phyloP scores from a whole-genome alignment of 2,797 vertebrate species.

The Pseudochromis fuscus region DNA sequence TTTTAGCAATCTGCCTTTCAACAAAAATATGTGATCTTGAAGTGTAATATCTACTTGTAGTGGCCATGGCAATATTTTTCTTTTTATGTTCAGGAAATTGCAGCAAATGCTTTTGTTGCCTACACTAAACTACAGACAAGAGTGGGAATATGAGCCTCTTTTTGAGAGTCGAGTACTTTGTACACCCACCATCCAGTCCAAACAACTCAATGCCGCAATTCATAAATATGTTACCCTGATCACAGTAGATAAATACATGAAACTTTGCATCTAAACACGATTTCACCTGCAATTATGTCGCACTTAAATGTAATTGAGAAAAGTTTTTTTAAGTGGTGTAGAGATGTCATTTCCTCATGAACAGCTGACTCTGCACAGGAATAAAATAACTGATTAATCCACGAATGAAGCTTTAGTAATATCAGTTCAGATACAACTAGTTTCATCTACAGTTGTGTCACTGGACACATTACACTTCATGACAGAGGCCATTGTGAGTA shows the following conservation, averaged over 20 bases:
- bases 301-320: neutral
- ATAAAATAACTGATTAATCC: neutral
- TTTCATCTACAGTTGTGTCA: neutral
- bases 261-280: neutral
- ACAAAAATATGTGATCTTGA: too few relatives aligned
- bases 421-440: neutral
- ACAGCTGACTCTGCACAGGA: neutral
- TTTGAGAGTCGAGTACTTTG: neutral
- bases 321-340: neutral
- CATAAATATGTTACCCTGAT: too few relatives aligned
- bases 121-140: neutral
- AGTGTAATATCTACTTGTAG: too few relatives aligned
- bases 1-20: too few relatives aligned
- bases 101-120: neutral
- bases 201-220: neutral
- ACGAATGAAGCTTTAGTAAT: constrained; percentile 13
- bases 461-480: constrained; percentile 13
- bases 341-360: neutral
- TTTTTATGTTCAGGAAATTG: too few relatives aligned
- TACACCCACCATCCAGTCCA: neutral
- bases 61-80: too few relatives aligned
- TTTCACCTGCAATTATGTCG: neutral
- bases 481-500: constrained; percentile 5
- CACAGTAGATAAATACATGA: too few relatives aligned
- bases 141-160: neutral